Percentiles rank a stretch among this genome's conserved stretches.
Conservation (phyloP, 1,140 invertebrate species). For the Bradynema listronoti region DNA sequence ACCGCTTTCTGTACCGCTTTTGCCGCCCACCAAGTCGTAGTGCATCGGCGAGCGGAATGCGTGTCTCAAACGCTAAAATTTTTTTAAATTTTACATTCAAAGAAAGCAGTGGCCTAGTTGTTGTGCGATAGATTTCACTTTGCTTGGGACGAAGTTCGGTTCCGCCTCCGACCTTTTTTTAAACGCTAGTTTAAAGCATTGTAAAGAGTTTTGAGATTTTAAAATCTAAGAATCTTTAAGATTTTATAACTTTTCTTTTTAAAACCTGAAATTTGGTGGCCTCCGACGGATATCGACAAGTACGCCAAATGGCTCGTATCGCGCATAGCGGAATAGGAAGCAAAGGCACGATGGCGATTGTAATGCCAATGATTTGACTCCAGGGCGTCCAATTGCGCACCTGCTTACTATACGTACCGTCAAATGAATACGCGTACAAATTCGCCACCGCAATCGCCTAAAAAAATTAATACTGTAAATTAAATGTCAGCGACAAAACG, state of each 20-base stretch:
- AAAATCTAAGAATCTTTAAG: constrained; percentile 11
- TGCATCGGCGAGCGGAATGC: constrained; percentile 46
- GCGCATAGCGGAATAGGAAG: constrained; percentile 52
- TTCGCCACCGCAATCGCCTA: no score
- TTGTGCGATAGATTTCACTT: no score
- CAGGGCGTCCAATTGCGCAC: no score
- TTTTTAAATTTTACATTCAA: no score
- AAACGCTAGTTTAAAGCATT: no score
- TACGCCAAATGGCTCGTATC: constrained; percentile 36
- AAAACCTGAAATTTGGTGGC: constrained; percentile 16
- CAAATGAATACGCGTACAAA: no score
- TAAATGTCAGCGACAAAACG: no score
- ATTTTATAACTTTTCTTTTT: not conserved
- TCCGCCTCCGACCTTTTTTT: no score
- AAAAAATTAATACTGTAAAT: no score
- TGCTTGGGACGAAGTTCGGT: no score
- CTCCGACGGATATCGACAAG: constrained; percentile 30
- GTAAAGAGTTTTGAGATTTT: constrained; percentile 13
- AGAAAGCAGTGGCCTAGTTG: no score
- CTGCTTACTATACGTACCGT: no score
- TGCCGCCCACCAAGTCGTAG: constrained; percentile 37
- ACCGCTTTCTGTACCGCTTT: not conserved
- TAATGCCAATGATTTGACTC: constrained; percentile 39
- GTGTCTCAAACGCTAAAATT: constrained; percentile 44
- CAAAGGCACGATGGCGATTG: constrained; percentile 48